Percentiles rank a stretch among this genome's conserved stretches.
These are phyloP conservation scores for Lutjanus campechanus DNA, from an alignment of 2,797 vertebrate species.

Conservation along the genomic window DNA sequence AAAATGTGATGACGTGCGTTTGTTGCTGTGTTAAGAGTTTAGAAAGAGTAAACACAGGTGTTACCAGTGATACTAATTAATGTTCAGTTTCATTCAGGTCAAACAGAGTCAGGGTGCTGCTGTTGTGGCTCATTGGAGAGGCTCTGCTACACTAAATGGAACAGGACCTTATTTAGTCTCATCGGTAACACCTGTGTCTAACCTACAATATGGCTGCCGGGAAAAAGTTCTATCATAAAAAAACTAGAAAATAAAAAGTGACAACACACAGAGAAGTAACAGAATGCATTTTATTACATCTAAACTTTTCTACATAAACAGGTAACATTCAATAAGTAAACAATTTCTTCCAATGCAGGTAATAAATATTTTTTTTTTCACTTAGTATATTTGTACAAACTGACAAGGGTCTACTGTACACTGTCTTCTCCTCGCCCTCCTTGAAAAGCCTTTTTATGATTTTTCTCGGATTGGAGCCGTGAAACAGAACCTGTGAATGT, in stretches of 20 bases:
- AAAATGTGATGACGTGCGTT: no score
- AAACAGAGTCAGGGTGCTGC: no score
- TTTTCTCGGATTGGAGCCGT: constrained; percentile 90
- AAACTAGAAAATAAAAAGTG: neutral
- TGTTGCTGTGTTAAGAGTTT: no score
- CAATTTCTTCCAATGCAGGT: constrained; percentile 98
- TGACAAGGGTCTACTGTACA: constrained; percentile 96
- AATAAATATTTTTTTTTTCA: constrained; percentile 98
- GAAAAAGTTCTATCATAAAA: no score
- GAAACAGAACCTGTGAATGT: constrained; percentile 89
- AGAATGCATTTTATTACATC: constrained; percentile 99
- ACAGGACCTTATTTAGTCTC: no score
- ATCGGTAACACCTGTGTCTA: no score
- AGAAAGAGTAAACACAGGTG: no score
- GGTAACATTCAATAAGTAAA: constrained; percentile 99
- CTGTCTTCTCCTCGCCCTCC: constrained; percentile 79
- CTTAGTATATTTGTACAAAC: constrained; percentile 98
- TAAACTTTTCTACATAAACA: constrained; percentile 99
- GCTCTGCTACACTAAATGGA: no score
- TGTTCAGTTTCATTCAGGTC: no score
- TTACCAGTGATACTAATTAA: no score
- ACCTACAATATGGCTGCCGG: no score
- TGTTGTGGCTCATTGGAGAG: no score
- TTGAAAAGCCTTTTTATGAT: constrained; percentile 87
- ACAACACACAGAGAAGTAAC: constrained; percentile 75